phyloP scores from a whole-genome alignment of 2,113 vertebrate species.

The Toxotes chatareus region DNA sequence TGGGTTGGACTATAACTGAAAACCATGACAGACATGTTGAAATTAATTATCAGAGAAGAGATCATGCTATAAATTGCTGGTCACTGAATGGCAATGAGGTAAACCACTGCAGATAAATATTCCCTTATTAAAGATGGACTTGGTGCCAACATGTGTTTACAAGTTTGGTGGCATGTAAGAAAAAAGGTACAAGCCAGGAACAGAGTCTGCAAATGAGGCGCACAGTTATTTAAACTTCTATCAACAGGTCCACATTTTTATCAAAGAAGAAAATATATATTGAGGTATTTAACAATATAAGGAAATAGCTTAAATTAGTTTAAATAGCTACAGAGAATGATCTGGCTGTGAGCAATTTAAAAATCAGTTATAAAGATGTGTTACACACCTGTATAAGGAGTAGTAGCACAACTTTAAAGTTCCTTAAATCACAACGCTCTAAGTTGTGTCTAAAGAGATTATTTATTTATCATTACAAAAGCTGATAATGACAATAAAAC shows the following conservation, averaged over 20 bases:
- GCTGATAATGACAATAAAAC: background rate
- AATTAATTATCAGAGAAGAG: constrained; percentile 31
- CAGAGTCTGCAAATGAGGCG: background rate
- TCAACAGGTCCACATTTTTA: constrained; percentile 37
- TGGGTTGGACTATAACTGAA: background rate
- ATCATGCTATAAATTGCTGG: background rate
- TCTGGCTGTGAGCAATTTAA: background rate
- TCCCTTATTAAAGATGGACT: constrained; percentile 30
- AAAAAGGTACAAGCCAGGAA: background rate
- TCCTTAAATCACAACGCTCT: background rate
- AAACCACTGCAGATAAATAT: constrained; percentile 17
- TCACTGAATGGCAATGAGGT: background rate
- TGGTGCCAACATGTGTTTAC: background rate
- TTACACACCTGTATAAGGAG: background rate
- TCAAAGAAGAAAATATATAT: background rate
- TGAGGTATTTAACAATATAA: background rate
- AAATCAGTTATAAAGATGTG: background rate
- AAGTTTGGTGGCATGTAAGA: constrained; percentile 5
- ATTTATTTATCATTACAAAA: background rate
- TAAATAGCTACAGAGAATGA: background rate
- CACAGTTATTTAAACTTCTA: background rate
- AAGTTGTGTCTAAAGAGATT: background rate
- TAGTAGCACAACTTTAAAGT: background rate
- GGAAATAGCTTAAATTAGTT: background rate
- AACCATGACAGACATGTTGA: constrained; percentile 6